A percentile compares a stretch with the other conserved stretches of the same genome.
Conservation (phyloP, 2,797 vertebrate genomes). For the Luscinia megarhynchos region DNA sequence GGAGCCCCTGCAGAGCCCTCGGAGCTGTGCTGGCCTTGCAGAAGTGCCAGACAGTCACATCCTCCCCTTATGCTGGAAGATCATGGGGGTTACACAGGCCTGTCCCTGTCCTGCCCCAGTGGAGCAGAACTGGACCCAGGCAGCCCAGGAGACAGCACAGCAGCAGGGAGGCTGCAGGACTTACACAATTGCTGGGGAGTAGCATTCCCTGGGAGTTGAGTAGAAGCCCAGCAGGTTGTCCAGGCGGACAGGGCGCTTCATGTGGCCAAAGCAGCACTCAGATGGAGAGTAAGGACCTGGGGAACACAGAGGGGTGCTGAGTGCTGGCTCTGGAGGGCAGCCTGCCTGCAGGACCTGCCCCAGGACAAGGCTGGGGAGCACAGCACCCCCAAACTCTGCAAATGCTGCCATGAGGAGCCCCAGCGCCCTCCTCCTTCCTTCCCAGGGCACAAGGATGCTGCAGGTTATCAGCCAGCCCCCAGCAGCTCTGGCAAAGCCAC, state of each 20-base stretch:
- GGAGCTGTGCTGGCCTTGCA: fast-evolving
- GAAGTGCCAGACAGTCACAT: neutral
- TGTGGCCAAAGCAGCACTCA: neutral
- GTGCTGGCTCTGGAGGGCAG: neutral
- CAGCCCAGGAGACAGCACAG: neutral
- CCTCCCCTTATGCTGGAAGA: neutral
- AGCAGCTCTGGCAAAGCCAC: neutral
- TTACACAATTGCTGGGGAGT: neutral
- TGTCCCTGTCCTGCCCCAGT: neutral
- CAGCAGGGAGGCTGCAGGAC: neutral
- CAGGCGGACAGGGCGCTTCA: fast-evolving
- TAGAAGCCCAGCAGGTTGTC: neutral
- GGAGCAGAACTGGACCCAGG: fast-evolving
- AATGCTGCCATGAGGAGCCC: neutral
- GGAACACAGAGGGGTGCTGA: neutral
- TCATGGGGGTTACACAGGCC: fast-evolving
- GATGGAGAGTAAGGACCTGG: fast-evolving
- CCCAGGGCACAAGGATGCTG: neutral
- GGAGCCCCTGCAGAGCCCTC: neutral
- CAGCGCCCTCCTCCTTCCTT: neutral
- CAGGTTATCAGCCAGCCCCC: neutral
- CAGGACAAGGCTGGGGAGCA: neutral
- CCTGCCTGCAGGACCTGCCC: no score
- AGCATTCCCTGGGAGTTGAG: neutral
- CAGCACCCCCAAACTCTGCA: neutral